Percentiles rank a stretch among this genome's conserved stretches.
phyloP scores from a whole-genome alignment of 1,140 invertebrate species.

The Procambarus clarkii region DNA sequence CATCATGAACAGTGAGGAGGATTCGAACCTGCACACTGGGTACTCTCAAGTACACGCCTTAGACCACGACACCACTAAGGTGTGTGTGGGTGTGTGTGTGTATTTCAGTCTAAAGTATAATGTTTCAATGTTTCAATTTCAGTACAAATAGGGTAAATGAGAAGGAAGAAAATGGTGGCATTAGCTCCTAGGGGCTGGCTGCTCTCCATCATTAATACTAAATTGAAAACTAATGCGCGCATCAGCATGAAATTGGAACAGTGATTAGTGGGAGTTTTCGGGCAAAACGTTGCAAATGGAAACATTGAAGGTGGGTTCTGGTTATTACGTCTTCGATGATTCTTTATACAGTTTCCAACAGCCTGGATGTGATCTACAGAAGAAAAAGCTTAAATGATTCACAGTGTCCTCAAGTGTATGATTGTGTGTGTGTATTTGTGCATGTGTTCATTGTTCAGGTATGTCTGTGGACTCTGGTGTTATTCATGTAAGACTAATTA shows the following conservation, averaged over 20 bases:
- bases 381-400: no score
- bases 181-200: background rate
- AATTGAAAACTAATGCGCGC: conserved; percentile 3
- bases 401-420: background rate
- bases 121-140: no score
- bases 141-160: background rate
- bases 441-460: no score
- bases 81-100: no score
- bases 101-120: no score
- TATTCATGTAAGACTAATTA: no score
- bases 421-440: background rate
- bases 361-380: no score
- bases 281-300: conserved; percentile 14
- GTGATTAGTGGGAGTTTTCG: background rate
- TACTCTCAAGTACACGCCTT: no score
- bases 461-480: no score
- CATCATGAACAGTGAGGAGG: no score
- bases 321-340: background rate
- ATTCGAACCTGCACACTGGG: no score
- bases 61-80: no score
- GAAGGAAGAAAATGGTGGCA: background rate
- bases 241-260: conserved; percentile 11
- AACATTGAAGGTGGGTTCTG: background rate
- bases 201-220: background rate
- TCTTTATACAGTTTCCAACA: background rate